Conservation (phyloP, 2,113 vertebrate genomes). For the Aptenodytes forsteri region DNA sequence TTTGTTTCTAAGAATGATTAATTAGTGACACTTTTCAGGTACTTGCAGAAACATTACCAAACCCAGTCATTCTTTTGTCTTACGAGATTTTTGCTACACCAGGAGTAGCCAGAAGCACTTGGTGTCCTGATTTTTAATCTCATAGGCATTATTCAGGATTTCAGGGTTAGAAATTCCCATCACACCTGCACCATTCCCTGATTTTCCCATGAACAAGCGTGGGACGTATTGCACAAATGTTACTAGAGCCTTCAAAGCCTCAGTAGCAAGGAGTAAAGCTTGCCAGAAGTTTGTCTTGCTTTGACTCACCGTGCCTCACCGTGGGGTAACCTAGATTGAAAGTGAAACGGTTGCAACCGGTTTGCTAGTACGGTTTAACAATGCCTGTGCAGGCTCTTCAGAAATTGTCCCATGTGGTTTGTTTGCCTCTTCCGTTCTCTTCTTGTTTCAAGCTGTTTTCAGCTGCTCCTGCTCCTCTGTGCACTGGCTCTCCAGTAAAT, state of each 20-base stretch:
- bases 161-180: not conserved
- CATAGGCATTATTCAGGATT: not conserved
- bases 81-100: not conserved
- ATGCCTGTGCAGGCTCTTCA: not conserved
- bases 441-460: not conserved
- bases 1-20: constrained; percentile 6
- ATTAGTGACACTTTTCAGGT: not conserved
- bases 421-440: not conserved
- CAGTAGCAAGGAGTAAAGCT: not conserved
- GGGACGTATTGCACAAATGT: not conserved
- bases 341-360: not conserved
- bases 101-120: not conserved
- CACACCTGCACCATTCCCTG: not conserved
- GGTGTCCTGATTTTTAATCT: not conserved
- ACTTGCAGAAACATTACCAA: not conserved
- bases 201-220: not conserved
- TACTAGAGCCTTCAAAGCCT: not conserved
- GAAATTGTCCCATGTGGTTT: rapidly evolving
- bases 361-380: not conserved
- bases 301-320: not conserved
- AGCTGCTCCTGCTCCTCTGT: not conserved
- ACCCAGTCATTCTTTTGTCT: not conserved
- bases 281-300: not conserved
- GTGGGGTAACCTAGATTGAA: not conserved
- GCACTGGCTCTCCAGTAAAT: not conserved